phyloP scores from a whole-genome alignment of 2,797 vertebrate species.

The Morus bassanus region DNA sequence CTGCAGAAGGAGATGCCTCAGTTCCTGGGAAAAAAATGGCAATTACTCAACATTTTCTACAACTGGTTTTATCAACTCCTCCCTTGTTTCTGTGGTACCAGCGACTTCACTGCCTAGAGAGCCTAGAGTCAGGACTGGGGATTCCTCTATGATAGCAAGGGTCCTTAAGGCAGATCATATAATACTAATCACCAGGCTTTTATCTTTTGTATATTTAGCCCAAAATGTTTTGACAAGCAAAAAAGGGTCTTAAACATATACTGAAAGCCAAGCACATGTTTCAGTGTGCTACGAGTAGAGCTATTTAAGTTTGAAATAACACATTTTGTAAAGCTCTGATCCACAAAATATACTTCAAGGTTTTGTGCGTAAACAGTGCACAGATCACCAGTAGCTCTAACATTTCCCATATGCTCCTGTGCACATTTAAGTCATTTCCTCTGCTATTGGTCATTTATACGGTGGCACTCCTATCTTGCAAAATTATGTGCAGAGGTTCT shows the following conservation, averaged over 20 bases:
- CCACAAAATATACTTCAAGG: slow-evolving; percentile 10
- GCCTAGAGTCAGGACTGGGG: neutral
- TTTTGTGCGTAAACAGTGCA: neutral
- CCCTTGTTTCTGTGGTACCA: neutral
- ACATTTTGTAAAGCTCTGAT: slow-evolving; percentile 3
- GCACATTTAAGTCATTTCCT: neutral
- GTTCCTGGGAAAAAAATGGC: neutral
- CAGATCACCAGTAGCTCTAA: neutral
- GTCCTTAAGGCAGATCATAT: neutral
- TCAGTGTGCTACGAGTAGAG: neutral
- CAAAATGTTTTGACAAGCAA: neutral
- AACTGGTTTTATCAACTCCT: neutral
- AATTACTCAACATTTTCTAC: neutral
- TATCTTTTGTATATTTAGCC: neutral
- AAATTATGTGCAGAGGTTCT: neutral
- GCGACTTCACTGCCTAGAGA: neutral
- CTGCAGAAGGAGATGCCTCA: neutral
- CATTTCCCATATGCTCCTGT: neutral
- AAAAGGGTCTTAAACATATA: neutral
- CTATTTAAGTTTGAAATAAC: neutral
- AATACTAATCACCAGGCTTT: neutral
- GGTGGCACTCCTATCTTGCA: neutral
- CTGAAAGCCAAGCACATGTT: neutral
- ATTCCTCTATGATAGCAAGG: neutral
- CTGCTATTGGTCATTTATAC: neutral